Percentiles rank a stretch among this genome's conserved stretches.
These are phyloP conservation scores for Leptopilina clavipes DNA, from an alignment of 1,140 invertebrate genomes.

Conservation along the genomic window DNA sequence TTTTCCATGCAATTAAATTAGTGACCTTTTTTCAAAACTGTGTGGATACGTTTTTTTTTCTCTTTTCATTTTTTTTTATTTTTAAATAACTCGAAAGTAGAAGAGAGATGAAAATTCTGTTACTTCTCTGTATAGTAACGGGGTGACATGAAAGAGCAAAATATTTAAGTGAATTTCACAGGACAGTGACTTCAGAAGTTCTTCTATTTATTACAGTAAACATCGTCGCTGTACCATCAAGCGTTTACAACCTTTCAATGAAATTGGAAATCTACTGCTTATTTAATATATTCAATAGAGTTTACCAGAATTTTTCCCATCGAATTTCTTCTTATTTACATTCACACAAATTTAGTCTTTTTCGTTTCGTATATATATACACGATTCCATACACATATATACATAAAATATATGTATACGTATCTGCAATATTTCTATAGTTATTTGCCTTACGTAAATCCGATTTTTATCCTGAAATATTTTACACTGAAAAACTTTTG, in stretches of 20 bases:
- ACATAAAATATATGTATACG: no score
- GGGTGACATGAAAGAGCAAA: background rate
- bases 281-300: conserved; percentile 20
- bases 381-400: no score
- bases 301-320: background rate
- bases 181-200: conserved; percentile 14
- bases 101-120: conserved; percentile 2
- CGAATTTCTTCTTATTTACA: conserved; percentile 18
- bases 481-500: background rate
- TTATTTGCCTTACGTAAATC: background rate
- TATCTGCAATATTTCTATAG: background rate
- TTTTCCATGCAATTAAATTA: no score
- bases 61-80: no score
- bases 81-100: background rate
- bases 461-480: background rate
- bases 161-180: conserved; percentile 12
- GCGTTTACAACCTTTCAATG: conserved; percentile 15
- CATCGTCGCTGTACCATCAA: conserved; percentile 11
- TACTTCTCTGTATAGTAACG: background rate
- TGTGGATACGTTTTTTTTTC: no score
- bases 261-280: conserved; percentile 15
- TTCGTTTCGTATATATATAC: background rate
- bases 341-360: background rate
- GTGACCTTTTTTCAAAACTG: no score
- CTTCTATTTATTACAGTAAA: conserved; percentile 16